Base-by-base conservation (phyloP, 2,113 vertebrate genomes). In the Phalacrocorax carbo region DNA sequence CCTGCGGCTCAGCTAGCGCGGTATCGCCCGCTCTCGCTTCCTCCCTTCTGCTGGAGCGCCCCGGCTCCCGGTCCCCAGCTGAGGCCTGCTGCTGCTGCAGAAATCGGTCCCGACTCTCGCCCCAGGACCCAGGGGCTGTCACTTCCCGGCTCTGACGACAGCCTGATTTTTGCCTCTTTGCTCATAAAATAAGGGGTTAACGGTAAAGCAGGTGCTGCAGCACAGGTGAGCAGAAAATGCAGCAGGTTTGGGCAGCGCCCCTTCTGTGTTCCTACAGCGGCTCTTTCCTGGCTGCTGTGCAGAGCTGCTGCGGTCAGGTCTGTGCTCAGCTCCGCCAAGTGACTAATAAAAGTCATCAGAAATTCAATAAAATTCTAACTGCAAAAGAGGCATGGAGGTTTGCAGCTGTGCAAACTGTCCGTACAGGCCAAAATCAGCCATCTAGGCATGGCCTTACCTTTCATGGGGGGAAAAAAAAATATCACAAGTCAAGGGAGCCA, bases 41-140 rank as follows among this genome's bases (percentile, higher is more conserved):
- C 16, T 13, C 69, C 48, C 49, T 32, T 36, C 58, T 52, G 57
- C 57, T 30, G 57, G 46, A 51, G 48, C 2, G 4, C 2, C 13
- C 27, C 2, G 23, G 3, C 29, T 27, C 49, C 68, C 3, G 1
- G 5, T 30, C 52, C 68, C 40, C 23, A 25, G 29, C 18, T 52
- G 21, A 36, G 61, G 51, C 21, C 14, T 46, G 1, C 52, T n/a
- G 57, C 72, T 55, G 48, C n/a, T 34, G 55, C 64, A 40, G 55
- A 10, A 22, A 13, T 4, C 15, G 2, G 17, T 42, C 73, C 73
- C 10, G 66, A 6, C 42, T 10, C 34, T 1, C 11, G 36, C 40
- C 40, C 1, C 40, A 6, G 55, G n/a, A 13, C 5, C 58, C 66
- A 4, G 3, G 0, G 10, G 40, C 38, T 15, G 15, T 5, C 8